Base-by-base conservation (phyloP, 2,888 invertebrate species). In the Pterobdella sp. region DNA sequence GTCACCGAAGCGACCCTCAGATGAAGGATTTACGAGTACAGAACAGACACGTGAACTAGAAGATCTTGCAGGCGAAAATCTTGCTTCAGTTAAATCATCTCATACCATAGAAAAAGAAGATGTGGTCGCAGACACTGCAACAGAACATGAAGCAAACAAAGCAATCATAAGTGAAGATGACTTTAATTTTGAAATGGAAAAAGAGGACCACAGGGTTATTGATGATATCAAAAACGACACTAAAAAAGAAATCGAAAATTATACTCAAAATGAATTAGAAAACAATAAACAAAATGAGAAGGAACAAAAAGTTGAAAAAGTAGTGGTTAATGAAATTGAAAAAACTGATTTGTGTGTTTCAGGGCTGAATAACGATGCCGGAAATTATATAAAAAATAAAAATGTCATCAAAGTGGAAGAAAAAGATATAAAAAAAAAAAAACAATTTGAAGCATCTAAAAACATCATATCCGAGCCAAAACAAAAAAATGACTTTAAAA, bases 131-230 rank as follows among this genome's bases (percentile, higher is more conserved):
- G 68, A 37, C 42, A n/a, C 22, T n/a, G 42, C 26, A 1, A 66
- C 31, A 10, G 63, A 31, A 10, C 34, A 60, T 26, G 35, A 31
- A 35, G 71, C 71, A 3, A 56, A 26, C 26, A 31, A 31, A 32
- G 71, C 71, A 1, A 63, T 49, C 34, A 32, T 71, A 22, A 71
- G 35, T 26, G 71, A 71, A n/a, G 71, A 71, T 18, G 71, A 71
- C 63, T 71, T 71, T 36, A 35, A 35, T 14, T 71, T 71, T 31
- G 71, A 71, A 2, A 37, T 34, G 35, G 36, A 65, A 34, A 35
- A 65, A 31, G 35, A 65, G 4, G 65, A 65, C 32, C 32, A 31
- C 18, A 34, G 4, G 4, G 31, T 14, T 65, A 34, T 7, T 34
- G 32, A 63, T 63, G 63, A n/a, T n/a, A 7, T 29, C 63, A 63